A percentile compares a stretch with the other conserved stretches of the same genome.
These are phyloP conservation scores for Microhierax caerulescens DNA, from an alignment of 2,797 vertebrate species.

Conservation along the genomic window DNA sequence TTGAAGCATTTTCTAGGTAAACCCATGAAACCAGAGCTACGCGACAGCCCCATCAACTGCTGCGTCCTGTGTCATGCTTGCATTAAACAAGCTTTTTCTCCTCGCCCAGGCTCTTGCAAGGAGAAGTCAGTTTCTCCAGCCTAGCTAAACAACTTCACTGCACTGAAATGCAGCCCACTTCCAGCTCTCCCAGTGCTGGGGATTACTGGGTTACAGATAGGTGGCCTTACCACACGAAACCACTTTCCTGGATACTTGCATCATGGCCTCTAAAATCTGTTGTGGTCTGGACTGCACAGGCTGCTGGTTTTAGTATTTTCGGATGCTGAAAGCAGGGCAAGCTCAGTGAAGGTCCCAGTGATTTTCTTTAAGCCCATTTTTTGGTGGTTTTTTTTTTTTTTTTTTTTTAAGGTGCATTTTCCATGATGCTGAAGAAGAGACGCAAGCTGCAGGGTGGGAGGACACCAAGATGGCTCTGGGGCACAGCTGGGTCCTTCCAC, in stretches of 20 bases:
- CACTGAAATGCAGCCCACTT: not conserved
- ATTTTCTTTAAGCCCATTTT: not conserved
- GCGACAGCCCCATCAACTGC: not conserved
- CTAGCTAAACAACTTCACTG: not conserved
- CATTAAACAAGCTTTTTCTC: not conserved
- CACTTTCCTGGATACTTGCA: not conserved
- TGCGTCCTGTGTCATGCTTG: not conserved
- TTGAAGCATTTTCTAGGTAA: not conserved
- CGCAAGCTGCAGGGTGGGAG: accelerated
- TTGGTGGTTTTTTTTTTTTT: not conserved
- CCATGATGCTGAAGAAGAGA: not conserved
- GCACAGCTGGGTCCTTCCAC: not conserved
- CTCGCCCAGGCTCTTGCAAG: not conserved
- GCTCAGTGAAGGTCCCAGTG: not conserved
- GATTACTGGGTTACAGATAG: not conserved
- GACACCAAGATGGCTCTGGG: not conserved
- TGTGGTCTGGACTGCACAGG: not conserved
- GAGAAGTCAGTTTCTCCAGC: not conserved
- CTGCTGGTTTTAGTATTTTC: not conserved
- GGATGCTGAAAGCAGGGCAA: not conserved
- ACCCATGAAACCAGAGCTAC: not conserved
- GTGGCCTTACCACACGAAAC: not conserved
- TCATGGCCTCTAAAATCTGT: not conserved
- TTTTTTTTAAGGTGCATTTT: not conserved
- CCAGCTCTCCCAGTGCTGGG: not conserved